Evolutionary conservation across 2,797 vertebrate genomes (phyloP), one percentile per base, ranked within the genome.

Genomic region (Spheniscus humboldti): DNA sequence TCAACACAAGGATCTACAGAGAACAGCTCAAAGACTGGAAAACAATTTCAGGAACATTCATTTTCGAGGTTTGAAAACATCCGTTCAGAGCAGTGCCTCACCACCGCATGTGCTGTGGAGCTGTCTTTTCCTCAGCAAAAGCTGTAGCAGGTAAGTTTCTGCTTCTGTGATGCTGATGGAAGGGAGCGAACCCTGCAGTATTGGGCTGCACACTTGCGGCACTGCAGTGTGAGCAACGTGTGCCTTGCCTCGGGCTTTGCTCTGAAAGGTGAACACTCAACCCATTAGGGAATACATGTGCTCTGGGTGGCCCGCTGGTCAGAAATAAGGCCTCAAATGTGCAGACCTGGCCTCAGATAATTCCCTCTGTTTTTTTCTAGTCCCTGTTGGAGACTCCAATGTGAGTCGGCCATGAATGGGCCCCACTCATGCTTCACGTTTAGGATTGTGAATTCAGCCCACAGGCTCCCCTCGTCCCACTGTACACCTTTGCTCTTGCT

Each of bases 191-290:
- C 3, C 13, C 43, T 56, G 20, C 3, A 18, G n/a, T 5, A 1
- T 2, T 37, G 60, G 27, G 43, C 23, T 73, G 31, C 35, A 73
- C 16, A 2, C 11, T 24, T 88, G 43, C 2, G 1, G 27, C 23
- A 19, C 13, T 45, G 43, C 20, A 16, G 17, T 3, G 12, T 67
- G 24, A 77, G 33, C 12, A 75, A 18, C 0, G 0, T 25, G 45
- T 25, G 35, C 18, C 33, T 60, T 55, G 37, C 28, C 19, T 13
- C 5, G 10, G 31, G 9, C 6, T 13, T 90, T 1, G 4, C 17
- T 30, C 22, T 39, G 10, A 47, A 59, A 57, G 20, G 12, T 0
- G 1, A 67, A 7, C 6, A 2, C 15, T 19, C 48, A 74, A 18
- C 39, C 66, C 20, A 0, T 9, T 23, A n/a, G 11, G 25, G 53